These are phyloP conservation scores for Tuberolachnus salignus DNA, from an alignment of 2,888 invertebrate species.

Conservation along the genomic window DNA sequence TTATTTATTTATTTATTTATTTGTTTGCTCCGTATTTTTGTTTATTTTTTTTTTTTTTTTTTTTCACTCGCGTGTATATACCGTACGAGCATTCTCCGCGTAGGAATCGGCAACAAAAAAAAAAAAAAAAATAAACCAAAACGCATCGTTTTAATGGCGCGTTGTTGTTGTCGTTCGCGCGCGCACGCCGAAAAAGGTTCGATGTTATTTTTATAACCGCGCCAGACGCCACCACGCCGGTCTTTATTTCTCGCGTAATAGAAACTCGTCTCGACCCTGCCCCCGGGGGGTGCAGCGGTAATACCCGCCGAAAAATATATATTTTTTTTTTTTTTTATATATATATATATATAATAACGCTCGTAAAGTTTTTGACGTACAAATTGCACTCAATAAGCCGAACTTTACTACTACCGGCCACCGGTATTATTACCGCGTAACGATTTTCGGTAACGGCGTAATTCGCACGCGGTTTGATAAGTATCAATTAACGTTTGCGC, in stretches of 20 bases:
- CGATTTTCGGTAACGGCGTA: constrained; percentile 15
- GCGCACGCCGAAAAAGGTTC: background rate
- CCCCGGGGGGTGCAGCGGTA: no score
- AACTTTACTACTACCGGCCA: constrained; percentile 13
- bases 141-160: constrained; percentile 26
- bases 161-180: constrained; percentile 3
- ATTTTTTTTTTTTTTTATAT: no score
- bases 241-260: constrained; percentile 6
- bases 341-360: constrained; percentile 25
- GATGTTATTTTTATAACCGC: constrained; percentile 45
- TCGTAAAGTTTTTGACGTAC: constrained; percentile 27
- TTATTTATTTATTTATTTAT: no score
- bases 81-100: background rate
- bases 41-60: no score
- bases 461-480: background rate
- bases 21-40: no score
- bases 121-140: no score
- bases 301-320: constrained; percentile 4
- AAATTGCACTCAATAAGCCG: constrained; percentile 34
- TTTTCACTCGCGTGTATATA: background rate
- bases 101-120: background rate
- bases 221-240: no score
- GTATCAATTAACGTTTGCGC: constrained; percentile 23
- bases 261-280: constrained; percentile 16
- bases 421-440: background rate